Evolutionary conservation across 2,888 invertebrate species (phyloP).

Genomic region (Physocephala rufipes): DNA sequence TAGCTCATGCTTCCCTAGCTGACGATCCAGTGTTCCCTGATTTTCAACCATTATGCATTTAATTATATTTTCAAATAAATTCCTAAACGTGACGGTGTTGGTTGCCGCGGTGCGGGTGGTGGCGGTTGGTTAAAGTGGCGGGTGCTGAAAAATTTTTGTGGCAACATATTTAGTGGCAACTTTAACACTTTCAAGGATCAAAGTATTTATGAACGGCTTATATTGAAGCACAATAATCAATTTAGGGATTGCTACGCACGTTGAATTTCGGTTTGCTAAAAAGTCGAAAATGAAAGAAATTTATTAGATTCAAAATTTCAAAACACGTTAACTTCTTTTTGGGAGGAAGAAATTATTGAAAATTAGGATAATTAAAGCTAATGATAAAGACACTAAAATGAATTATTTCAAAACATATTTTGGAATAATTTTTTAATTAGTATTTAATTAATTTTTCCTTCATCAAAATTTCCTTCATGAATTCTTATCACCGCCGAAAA

Average conservation of each 20-base stretch:
- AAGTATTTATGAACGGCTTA: constrained; percentile 6
- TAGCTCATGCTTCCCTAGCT: neutral
- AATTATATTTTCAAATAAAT: constrained; percentile 37
- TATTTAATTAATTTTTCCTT: too few species aligned
- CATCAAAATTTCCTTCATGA: too few species aligned
- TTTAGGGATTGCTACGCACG: neutral
- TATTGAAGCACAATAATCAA: neutral
- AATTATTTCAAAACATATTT: too few species aligned
- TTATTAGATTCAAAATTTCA: too few species aligned
- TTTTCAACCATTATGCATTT: constrained; percentile 36
- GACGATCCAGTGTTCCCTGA: neutral
- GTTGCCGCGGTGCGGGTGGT: neutral
- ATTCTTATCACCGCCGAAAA: too few species aligned
- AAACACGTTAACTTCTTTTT: too few species aligned
- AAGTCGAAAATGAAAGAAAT: too few species aligned
- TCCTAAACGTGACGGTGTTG: constrained; percentile 19
- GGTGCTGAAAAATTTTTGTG: constrained; percentile 15
- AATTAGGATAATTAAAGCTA: too few species aligned
- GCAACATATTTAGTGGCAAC: constrained; percentile 15
- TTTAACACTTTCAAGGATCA: constrained; percentile 26
- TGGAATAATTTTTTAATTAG: too few species aligned
- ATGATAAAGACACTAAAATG: too few species aligned
- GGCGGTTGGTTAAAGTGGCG: neutral
- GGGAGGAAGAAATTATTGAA: too few species aligned
- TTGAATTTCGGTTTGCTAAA: too few species aligned